A percentile compares a stretch with the other conserved stretches of the same genome.
phyloP scores from a whole-genome alignment of 2,797 vertebrate genomes.

The Chaenodraco wilsoni region DNA sequence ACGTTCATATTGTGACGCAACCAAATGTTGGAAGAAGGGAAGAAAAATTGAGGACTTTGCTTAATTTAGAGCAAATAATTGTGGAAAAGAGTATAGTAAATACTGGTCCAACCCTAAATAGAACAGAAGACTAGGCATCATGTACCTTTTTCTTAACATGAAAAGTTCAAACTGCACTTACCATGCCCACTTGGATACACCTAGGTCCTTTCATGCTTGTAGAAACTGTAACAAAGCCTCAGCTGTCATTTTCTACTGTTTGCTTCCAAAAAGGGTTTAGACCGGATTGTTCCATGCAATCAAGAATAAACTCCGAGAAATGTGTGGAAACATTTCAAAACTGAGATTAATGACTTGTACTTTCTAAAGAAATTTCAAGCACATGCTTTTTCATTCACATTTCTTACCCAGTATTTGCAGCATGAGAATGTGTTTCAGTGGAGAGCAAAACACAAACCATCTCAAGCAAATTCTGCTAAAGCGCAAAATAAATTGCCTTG shows the following conservation, averaged over 20 bases:
- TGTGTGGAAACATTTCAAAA: background rate
- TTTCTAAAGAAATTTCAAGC: background rate
- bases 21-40: too few species aligned
- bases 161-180: background rate
- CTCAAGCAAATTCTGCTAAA: background rate
- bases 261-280: background rate
- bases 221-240: background rate
- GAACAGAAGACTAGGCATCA: too few species aligned
- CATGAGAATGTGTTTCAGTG: background rate
- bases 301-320: background rate
- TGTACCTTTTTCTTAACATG: too few species aligned
- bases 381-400: background rate
- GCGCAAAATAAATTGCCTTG: constrained; percentile 9
- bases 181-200: background rate
- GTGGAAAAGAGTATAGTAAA: too few species aligned
- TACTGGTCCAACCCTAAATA: too few species aligned
- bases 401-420: background rate
- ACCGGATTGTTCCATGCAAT: background rate
- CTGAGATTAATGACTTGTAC: background rate
- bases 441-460: background rate
- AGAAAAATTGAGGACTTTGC: too few species aligned
- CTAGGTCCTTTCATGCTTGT: background rate
- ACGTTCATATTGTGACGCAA: background rate
- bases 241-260: background rate
- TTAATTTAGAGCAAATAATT: too few species aligned